phyloP scores from a whole-genome alignment of 2,113 vertebrate species.

The Benitochromis conjunctus region DNA sequence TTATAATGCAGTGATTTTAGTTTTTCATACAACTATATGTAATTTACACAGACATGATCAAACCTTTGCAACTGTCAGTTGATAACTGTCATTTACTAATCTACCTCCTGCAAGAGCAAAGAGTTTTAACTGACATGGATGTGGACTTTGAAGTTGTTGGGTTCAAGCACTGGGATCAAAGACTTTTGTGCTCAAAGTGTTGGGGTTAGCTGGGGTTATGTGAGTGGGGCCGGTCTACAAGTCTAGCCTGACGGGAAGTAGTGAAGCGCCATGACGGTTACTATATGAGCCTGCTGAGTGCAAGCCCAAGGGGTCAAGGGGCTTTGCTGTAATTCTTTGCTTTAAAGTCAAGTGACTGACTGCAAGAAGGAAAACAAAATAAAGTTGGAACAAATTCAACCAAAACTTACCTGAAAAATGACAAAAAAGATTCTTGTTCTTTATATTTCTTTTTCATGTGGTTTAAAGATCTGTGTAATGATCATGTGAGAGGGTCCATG shows the following conservation, averaged over 20 bases:
- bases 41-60: neutral
- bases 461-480: neutral
- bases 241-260: neutral
- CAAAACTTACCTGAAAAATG: neutral
- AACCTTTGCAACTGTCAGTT: neutral
- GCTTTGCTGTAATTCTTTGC: neutral
- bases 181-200: neutral
- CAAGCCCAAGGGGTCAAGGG: neutral
- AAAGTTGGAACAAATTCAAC: neutral
- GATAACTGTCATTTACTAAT: neutral
- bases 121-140: neutral
- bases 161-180: neutral
- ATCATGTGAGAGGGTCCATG: neutral
- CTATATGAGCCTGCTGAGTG: neutral
- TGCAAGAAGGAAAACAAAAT: neutral
- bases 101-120: neutral
- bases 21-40: neutral
- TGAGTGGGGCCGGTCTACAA: neutral
- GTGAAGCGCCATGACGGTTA: neutral
- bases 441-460: neutral
- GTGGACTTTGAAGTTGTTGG: neutral
- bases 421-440: neutral
- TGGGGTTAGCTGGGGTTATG: neutral
- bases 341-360: neutral
- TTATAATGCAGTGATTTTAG: neutral